Evolutionary conservation across 2,113 vertebrate species (phyloP), one percentile per base, ranked within the genome.

Genomic region (Odobenus rosmarus): DNA sequence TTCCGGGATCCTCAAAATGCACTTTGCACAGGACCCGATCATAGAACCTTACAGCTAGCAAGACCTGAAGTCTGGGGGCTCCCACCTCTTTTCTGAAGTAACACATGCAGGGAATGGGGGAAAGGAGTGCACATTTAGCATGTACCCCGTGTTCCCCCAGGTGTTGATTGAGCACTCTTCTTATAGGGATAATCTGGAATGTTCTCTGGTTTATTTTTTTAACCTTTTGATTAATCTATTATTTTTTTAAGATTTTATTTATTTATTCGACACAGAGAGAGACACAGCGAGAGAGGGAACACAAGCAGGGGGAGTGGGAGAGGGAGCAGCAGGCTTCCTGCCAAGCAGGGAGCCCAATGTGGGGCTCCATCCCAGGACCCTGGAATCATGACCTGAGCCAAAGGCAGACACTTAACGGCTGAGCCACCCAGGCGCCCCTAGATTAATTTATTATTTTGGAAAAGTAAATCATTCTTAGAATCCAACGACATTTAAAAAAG

Each of bases 151-250:
- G 77, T 7, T 84, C 36, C 36, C 51, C 15, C 31, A 14, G 9
- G 72, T 92, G 69, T 5, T 61, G 57, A 79, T 26, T 55, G n/a
- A 97, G n/a, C 5, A 39, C 42, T 64, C 39, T 57, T 24, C 26
- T 26, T 69, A 88, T 64, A 81, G 16, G 11, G 18, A 93, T 24
- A 69, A 82, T 83, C 59, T 74, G 72, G 33, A 92, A 81, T 92
- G 69, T 72, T 92, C 83, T 89, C 74, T 71, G 31, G 23, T 49
- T 96, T 82, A 57, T 87, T 84, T 95, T 72, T 55, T 76, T 92
- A 88, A 62, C 2, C 4, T 76, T 53, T 82, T 79, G 51, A 93
- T 31, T 39, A 23, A 90, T 49, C 79, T 67, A n/a, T 94, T 64
- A 64, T 46, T 92, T 95, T 64, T 42, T 46, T 9, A 46, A 46